Evolutionary conservation across 2,888 invertebrate species (phyloP).

Genomic region (Hydraecia micacea): DNA sequence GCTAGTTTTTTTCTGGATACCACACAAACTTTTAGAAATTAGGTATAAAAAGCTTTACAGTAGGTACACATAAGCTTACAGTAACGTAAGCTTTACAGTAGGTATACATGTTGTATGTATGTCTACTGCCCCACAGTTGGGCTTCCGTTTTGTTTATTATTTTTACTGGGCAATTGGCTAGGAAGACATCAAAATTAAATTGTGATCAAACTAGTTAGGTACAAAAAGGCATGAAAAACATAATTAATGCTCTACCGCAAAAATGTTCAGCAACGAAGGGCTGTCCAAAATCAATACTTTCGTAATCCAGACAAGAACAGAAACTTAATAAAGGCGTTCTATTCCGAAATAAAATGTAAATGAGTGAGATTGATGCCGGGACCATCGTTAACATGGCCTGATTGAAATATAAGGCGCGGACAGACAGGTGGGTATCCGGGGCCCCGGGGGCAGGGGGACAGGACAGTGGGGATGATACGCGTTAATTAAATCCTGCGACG

Average conservation of each 20-base stretch:
- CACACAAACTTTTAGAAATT: neutral
- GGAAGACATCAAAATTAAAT: neutral
- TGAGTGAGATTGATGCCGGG: constrained; percentile 61
- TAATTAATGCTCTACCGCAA: neutral
- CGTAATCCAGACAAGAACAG: constrained; percentile 22
- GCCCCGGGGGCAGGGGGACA: neutral
- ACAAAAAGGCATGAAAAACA: neutral
- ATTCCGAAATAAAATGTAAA: constrained; percentile 61
- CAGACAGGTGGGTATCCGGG: constrained; percentile 42
- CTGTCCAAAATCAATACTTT: constrained; percentile 12
- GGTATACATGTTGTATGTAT: neutral
- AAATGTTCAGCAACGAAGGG: neutral
- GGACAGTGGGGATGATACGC: constrained; percentile 40
- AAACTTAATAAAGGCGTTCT: constrained; percentile 56
- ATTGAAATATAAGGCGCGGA: constrained; percentile 61
- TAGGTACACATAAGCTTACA: too few relatives aligned
- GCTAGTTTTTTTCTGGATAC: neutral
- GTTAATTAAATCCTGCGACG: constrained; percentile 60
- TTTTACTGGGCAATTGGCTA: neutral
- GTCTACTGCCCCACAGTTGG: neutral
- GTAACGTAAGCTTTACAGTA: neutral
- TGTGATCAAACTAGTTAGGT: neutral
- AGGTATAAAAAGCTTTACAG: neutral
- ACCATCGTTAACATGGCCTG: constrained; percentile 52
- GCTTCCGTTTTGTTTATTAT: neutral